Percentiles rank a stretch among this genome's conserved stretches.
Conservation (phyloP, 2,113 vertebrate species). For the Paracyprichromis sp. region DNA sequence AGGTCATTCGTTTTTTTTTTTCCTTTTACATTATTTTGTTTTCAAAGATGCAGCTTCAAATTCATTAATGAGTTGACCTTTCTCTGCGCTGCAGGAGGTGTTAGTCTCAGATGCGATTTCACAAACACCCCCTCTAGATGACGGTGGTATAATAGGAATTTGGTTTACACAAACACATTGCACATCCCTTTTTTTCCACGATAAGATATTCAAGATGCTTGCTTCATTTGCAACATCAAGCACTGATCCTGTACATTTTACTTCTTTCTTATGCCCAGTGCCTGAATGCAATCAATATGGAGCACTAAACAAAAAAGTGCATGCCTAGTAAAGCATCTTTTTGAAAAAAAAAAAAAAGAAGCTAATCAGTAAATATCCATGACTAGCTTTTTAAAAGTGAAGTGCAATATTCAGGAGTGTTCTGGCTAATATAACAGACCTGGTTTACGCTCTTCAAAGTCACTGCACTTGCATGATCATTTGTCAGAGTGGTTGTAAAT, state of each 20-base stretch:
- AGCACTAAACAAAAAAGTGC: neutral
- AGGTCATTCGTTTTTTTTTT: neutral
- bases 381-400: neutral
- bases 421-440: neutral
- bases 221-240: neutral
- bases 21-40: neutral
- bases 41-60: neutral
- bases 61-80: constrained; percentile 27
- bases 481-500: constrained; percentile 30
- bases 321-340: neutral
- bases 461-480: neutral
- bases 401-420: neutral
- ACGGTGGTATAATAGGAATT: neutral
- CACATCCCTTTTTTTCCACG: neutral
- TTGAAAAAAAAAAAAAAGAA: neutral
- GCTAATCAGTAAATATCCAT: neutral
- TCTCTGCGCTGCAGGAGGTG: neutral
- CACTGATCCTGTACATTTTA: neutral
- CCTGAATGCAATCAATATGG: neutral
- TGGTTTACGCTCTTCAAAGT: constrained; percentile 33
- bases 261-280: neutral
- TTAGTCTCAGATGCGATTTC: neutral
- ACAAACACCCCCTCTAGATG: neutral
- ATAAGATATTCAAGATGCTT: neutral
- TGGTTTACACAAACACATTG: neutral